Evolutionary conservation across 1,140 invertebrate genomes (phyloP).

Genomic region (Brachystomella parvula): DNA sequence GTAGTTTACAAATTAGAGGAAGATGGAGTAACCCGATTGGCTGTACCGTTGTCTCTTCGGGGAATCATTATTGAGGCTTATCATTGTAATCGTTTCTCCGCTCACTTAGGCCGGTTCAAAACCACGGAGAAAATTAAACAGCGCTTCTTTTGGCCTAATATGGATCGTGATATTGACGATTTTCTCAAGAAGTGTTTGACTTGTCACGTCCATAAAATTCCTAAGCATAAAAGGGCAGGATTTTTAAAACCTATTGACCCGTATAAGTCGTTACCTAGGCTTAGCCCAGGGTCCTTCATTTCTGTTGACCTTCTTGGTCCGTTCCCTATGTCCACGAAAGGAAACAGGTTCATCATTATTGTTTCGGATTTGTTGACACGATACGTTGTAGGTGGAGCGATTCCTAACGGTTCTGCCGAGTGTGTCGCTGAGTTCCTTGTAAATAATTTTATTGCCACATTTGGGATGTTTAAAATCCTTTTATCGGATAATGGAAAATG

Average conservation of each 20-base stretch:
- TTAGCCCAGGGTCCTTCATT: constrained; percentile 20
- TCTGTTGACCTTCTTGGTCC: constrained; percentile 44
- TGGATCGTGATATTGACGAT: constrained; percentile 5
- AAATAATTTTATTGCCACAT: constrained; percentile 5
- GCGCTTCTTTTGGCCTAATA: constrained; percentile 9
- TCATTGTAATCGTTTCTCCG: constrained; percentile 3
- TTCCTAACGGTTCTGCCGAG: constrained; percentile 38
- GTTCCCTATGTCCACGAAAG: constrained; percentile 40
- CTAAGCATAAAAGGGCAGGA: background rate
- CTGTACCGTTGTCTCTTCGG: constrained; percentile 4
- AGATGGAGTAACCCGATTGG: background rate
- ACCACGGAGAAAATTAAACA: constrained; percentile 8
- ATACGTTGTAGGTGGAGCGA: constrained; percentile 34
- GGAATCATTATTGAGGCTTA: constrained; percentile 1
- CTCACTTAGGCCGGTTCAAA: constrained; percentile 10
- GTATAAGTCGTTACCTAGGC: background rate
- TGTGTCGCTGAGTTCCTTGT: constrained; percentile 38
- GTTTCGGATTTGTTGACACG: constrained; percentile 43
- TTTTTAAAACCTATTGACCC: constrained; percentile 7
- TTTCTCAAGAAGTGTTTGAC: constrained; percentile 4
- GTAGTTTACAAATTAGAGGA: too few species aligned
- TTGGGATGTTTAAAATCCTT: background rate
- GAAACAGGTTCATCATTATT: constrained; percentile 42
- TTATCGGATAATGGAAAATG: too few species aligned
- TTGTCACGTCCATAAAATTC: constrained; percentile 11